Percentiles rank a stretch among this genome's conserved stretches.
Conservation (phyloP, 92 coral and sea anemone genomes). For the Paragorgia papillata region DNA sequence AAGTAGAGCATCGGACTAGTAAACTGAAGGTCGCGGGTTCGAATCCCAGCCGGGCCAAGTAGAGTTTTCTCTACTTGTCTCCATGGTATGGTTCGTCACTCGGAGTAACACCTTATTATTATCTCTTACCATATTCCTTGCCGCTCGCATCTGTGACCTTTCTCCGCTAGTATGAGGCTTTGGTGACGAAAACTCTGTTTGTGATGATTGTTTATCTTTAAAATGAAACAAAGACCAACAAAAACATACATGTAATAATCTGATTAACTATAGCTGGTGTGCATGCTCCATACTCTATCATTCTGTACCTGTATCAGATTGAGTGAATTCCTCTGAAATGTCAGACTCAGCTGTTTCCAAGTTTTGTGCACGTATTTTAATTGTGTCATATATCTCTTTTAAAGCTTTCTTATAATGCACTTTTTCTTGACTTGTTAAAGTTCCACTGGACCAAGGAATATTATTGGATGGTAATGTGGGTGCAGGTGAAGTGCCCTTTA, state of each 20-base stretch:
- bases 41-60: too few species aligned
- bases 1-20: too few species aligned
- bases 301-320: conserved; percentile 63
- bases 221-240: neutral
- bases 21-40: too few species aligned
- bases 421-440: conserved; percentile 83
- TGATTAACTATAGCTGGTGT: too few species aligned
- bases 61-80: too few species aligned
- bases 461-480: conserved; percentile 29
- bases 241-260: too few species aligned
- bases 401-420: conserved; percentile 86
- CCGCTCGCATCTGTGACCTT: neutral
- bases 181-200: conserved; percentile 25
- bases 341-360: conserved; percentile 64
- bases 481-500: conserved; percentile 26
- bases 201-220: conserved; percentile 14
- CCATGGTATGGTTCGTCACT: too few species aligned
- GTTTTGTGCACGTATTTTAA: conserved; percentile 73
- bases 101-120: too few species aligned
- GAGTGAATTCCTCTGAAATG: conserved; percentile 33
- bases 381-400: conserved; percentile 90
- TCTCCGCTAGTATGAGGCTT: neutral
- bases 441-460: conserved; percentile 39
- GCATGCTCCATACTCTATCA: too few species aligned
- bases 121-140: conserved; percentile 14